These are phyloP conservation scores for Lingula anatina DNA, from an alignment of 2,888 invertebrate genomes.

Conservation along the genomic window DNA sequence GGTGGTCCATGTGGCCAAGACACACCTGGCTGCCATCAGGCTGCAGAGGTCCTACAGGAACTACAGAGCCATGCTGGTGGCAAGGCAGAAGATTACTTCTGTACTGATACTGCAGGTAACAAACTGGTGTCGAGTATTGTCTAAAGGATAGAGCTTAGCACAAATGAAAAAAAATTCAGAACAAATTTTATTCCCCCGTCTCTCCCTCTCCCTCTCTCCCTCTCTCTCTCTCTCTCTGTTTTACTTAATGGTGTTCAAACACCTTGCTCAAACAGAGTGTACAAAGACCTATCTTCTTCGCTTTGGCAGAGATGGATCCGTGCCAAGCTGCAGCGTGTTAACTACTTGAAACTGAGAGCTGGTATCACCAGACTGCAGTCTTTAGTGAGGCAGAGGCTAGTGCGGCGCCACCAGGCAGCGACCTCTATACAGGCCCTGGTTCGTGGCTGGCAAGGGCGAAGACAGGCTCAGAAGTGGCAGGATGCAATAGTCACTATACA, in stretches of 20 bases:
- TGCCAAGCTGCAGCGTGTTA: slow-evolving; percentile 16
- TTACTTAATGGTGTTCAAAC: too few relatives aligned
- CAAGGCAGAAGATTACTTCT: slow-evolving; percentile 18
- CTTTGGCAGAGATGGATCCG: slow-evolving; percentile 32
- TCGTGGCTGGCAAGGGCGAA: slow-evolving; percentile 11
- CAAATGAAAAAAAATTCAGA: neutral
- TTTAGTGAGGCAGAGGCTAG: slow-evolving; percentile 13
- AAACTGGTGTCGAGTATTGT: neutral
- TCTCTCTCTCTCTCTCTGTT: too few relatives aligned
- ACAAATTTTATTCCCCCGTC: too few relatives aligned
- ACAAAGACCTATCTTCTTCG: too few relatives aligned
- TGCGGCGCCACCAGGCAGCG: slow-evolving; percentile 18
- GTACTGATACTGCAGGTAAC: slow-evolving; percentile 33
- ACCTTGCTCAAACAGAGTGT: too few relatives aligned
- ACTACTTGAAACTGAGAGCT: slow-evolving; percentile 16
- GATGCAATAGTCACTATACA: slow-evolving; percentile 10
- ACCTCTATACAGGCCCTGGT: slow-evolving; percentile 22
- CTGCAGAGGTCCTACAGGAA: slow-evolving; percentile 32
- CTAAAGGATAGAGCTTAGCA: neutral
- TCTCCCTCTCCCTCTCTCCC: too few relatives aligned
- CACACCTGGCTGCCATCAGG: slow-evolving; percentile 21
- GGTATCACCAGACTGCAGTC: slow-evolving; percentile 17
- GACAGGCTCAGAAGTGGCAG: slow-evolving; percentile 1
- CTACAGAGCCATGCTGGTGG: slow-evolving; percentile 15
- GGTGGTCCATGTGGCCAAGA: slow-evolving; percentile 9